Evolutionary conservation across 2,113 vertebrate species (phyloP), one percentile per base, ranked within the genome.

Genomic region (Henicopernis longicauda): DNA sequence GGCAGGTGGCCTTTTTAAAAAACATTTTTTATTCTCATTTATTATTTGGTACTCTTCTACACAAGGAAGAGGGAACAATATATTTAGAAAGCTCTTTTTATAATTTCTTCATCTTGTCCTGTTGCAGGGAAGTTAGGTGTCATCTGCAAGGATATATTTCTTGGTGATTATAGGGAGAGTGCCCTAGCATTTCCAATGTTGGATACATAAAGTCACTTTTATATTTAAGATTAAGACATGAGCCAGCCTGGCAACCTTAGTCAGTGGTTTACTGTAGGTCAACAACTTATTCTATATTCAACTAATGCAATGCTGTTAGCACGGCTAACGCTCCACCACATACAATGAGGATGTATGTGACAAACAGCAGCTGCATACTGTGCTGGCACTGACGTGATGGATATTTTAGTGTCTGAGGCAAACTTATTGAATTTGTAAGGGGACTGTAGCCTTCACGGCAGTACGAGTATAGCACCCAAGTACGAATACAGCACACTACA

Each of bases 291-390:
- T 70, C 65, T 73, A 1, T 52, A 34, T 26, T 77, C 34, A 69
- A 3, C 23, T 81, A 42, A 36, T 42, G 49, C 72, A 42, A n/a
- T 52, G 54, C 40, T 80, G 15, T 50, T 50, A 72, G 61, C 47
- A 32, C 10, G 20, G 67, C 54, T 65, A 36, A 13, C 0, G 1
- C n/a, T 69, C 9, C 25, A 9, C 22, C 1, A 2, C 1, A 1
- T 57, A 10, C 11, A 20, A 19, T 9, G 42, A 81, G 55, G 79
- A 22, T 38, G 72, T 78, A 22, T 38, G 72, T 78, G 63, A 49
- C 42, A 58, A 65, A 54, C 19, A 74, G 92, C 62, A 73, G 59
- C 69, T 76, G 38, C 29, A 29, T 21, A 16, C 34, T 50, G 27
- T 45, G 72, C 63, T 91, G 90, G 40, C 63, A 12, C 34, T 40